phyloP scores from a whole-genome alignment of 2,113 vertebrate genomes.

The Bolborhynchus lineola region DNA sequence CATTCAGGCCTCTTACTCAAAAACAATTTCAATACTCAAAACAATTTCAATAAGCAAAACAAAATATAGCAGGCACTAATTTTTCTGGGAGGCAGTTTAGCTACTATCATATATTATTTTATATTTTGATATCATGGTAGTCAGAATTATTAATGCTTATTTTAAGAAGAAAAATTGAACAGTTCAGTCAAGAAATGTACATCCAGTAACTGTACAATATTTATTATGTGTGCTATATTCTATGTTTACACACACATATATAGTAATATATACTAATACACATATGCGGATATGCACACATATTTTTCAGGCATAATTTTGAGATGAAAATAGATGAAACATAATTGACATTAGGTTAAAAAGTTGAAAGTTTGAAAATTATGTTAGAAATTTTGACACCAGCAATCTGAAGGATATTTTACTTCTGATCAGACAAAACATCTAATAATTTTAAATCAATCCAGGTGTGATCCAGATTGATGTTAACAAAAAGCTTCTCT shows the following conservation, averaged over 20 bases:
- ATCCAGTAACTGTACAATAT: neutral
- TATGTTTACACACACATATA: neutral
- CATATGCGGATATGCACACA: rapidly evolving
- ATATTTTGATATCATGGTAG: neutral
- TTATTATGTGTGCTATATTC: neutral
- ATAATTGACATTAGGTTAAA: neutral
- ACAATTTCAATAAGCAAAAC: neutral
- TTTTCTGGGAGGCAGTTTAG: neutral
- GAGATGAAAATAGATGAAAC: neutral
- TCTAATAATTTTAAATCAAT: neutral
- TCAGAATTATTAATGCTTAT: neutral
- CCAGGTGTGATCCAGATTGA: neutral
- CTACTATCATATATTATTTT: neutral
- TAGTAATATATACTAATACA: neutral
- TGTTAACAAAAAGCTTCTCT: neutral
- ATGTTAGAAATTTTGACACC: neutral
- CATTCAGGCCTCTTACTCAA: neutral
- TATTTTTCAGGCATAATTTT: neutral
- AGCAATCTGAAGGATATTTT: neutral
- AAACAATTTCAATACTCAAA: neutral
- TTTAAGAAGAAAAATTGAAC: neutral
- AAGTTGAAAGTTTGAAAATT: neutral
- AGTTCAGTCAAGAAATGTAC: neutral
- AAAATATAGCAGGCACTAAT: neutral
- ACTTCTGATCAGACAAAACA: neutral